phyloP scores from a whole-genome alignment of 37 sponge, comb jelly and placozoan species.

The Aplysina aerophoba region DNA sequence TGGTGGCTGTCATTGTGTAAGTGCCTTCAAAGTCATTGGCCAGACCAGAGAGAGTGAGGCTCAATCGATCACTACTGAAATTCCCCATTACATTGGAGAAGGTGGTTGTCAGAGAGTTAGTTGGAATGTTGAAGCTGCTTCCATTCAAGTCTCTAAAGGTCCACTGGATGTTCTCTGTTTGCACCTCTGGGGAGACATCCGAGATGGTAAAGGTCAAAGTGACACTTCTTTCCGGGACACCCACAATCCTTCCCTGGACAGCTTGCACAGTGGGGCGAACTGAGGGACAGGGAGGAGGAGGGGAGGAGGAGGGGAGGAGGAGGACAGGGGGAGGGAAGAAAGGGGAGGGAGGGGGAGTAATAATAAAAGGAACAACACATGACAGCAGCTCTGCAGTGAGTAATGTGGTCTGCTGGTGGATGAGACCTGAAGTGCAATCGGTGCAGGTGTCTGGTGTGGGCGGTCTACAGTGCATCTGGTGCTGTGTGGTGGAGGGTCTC shows the following conservation, averaged over 20 bases:
- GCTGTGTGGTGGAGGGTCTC: too few species aligned
- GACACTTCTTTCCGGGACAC: conserved; percentile 14
- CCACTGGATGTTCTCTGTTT: conserved; percentile 46
- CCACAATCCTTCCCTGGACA: conserved; percentile 10
- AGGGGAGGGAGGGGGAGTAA: too few species aligned
- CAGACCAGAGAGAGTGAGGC: conserved; percentile 13
- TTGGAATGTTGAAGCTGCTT: background rate
- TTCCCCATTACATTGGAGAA: too few species aligned
- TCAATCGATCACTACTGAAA: background rate
- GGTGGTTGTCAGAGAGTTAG: conserved; percentile 20
- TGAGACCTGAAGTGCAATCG: too few species aligned
- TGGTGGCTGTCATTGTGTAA: conserved; percentile 61
- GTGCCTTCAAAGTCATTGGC: conserved; percentile 60
- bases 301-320: too few species aligned
- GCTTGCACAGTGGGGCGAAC: conserved; percentile 67
- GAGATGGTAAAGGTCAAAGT: conserved; percentile 46
- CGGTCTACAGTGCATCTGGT: too few species aligned
- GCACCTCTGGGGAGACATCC: conserved; percentile 54
- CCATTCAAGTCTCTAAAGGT: conserved; percentile 13
- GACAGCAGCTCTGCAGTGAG: too few species aligned
- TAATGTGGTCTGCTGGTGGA: too few species aligned
- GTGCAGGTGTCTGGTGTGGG: too few species aligned
- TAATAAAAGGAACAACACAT: too few species aligned
- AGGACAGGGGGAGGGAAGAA: too few species aligned
- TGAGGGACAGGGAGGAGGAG: too few species aligned